Evolutionary conservation across 1,140 invertebrate species (phyloP).

Genomic region (Zelostemma sp.): DNA sequence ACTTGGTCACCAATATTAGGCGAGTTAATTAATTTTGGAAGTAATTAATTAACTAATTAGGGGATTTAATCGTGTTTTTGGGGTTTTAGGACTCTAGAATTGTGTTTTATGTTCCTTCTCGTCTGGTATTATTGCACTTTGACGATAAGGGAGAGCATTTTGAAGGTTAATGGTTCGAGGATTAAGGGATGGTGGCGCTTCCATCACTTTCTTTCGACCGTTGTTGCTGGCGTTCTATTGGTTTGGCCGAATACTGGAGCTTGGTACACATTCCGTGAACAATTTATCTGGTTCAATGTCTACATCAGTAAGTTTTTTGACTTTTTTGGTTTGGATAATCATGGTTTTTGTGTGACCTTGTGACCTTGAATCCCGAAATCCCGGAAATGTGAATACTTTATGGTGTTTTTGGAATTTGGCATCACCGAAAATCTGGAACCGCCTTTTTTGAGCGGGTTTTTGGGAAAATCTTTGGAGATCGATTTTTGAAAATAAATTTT

Average conservation of each 20-base stretch:
- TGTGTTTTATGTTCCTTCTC: conserved; percentile 94
- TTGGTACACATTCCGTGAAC: conserved; percentile 90
- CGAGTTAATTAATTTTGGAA: too few relatives aligned
- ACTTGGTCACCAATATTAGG: conserved; percentile 87
- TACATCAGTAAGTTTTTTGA: conserved; percentile 88
- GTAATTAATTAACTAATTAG: too few relatives aligned
- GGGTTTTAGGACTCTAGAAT: conserved; percentile 91
- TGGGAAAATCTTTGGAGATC: too few relatives aligned
- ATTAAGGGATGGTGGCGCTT: conserved; percentile 98
- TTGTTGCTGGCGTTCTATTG: conserved; percentile 92
- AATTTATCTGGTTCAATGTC: conserved; percentile 94
- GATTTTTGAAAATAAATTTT: too few relatives aligned
- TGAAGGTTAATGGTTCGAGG: conserved; percentile 91
- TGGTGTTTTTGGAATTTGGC: too few relatives aligned
- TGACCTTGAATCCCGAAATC: too few relatives aligned
- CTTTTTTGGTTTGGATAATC: too few relatives aligned
- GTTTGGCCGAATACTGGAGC: conserved; percentile 96
- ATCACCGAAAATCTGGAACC: too few relatives aligned
- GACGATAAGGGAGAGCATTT: conserved; percentile 98
- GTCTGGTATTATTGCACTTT: conserved; percentile 99
- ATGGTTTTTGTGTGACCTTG: too few relatives aligned
- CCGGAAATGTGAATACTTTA: too few relatives aligned
- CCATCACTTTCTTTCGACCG: conserved; percentile 98
- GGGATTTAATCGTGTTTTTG: too few relatives aligned
- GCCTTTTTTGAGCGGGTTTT: too few relatives aligned